Base-by-base conservation (phyloP, 2,113 vertebrate species). In the Ceyx cyanopectus region DNA sequence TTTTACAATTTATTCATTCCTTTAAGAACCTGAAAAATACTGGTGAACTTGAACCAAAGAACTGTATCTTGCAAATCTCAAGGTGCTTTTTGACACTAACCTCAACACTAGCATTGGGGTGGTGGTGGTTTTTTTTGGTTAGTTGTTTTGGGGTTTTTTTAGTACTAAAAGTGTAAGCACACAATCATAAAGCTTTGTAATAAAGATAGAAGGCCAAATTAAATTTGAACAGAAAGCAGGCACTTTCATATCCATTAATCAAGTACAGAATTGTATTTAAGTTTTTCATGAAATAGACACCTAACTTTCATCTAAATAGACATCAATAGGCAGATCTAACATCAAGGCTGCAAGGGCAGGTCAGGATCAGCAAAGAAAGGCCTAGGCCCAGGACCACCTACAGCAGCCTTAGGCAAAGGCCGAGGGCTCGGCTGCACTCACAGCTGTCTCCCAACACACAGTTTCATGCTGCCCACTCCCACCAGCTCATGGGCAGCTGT, bases 41-140 rank as follows among this genome's bases (percentile, higher is more conserved):
- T 37, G 12, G 14, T 24, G 56, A 91, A 43, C 16, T 81, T 48
- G 26, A 85, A 88, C 3, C 24, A 37, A 54, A 77, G 46, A 50
- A n/a, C 41, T 58, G 5, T 51, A 32, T 3, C 6, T 50, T 73
- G 41, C 27, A 80, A 17, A 66, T 29, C 54, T 7, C 4, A 27
- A 40, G 30, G 9, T 0, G 0, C 2, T 18, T 51, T 58, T 32
- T 79, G 27, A 70, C 32, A 51, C 4, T 70, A 57, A 87, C 12
- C 24, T 62, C 0, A 0, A 50, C 6, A 70, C 2, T 22, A 34
- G 14, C 18, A 62, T 67, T 48, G 62, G 21, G 48, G 48, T 45
- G n/a, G n/a, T n/a, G n/a, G n/a, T n/a, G n/a, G n/a, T n/a, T n/a
- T n/a, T n/a, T n/a, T n/a, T n/a, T n/a, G n/a, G n/a, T n/a, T n/a